These are phyloP conservation scores for Rostratula benghalensis DNA, from an alignment of 2,113 vertebrate species.

Conservation along the genomic window DNA sequence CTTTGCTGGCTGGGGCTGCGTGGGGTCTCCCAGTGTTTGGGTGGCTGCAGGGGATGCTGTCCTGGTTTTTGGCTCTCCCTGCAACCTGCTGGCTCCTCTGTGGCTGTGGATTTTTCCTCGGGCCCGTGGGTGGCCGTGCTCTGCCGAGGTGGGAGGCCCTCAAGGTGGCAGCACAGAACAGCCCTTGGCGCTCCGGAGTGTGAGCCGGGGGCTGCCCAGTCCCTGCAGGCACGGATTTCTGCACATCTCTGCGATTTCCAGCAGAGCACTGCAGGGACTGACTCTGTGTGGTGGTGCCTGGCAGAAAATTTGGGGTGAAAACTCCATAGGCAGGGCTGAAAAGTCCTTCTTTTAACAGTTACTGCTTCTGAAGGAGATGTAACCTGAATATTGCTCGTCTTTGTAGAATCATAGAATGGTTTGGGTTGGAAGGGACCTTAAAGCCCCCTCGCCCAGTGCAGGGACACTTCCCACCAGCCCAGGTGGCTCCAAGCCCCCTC, in stretches of 20 bases:
- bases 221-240: accelerated
- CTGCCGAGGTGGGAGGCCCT: neutral
- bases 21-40: accelerated
- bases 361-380: neutral
- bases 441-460: no score
- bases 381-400: accelerated
- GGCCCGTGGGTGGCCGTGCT: accelerated
- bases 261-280: accelerated
- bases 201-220: accelerated
- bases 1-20: neutral
- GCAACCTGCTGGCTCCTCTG: accelerated
- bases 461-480: no score
- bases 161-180: slow-evolving; percentile 48
- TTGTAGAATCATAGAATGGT: neutral
- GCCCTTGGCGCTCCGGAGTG: accelerated
- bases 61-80: neutral
- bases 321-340: accelerated
- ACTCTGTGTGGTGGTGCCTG: accelerated
- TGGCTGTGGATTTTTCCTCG: accelerated
- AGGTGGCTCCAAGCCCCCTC: no score
- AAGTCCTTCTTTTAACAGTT: accelerated
- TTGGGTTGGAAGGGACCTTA: neutral
- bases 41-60: accelerated
- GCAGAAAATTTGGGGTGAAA: neutral
- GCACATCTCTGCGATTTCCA: accelerated